Conservation (phyloP, 2,888 invertebrate species). For the Muschampia plurimacula region DNA sequence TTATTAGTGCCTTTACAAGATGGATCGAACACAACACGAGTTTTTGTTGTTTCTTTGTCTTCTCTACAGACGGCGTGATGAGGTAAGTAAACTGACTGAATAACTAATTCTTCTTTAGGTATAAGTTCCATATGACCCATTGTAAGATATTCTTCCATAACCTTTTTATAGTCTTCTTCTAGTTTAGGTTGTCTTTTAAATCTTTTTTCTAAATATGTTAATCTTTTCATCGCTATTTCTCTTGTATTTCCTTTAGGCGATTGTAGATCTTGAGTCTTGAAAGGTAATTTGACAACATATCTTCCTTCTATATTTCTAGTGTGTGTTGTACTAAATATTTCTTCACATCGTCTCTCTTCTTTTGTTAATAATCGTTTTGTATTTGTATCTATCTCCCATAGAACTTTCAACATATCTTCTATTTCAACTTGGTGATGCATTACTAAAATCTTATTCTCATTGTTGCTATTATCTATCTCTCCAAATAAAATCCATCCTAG, state of each 20-base stretch:
- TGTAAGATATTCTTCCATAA: slow-evolving; percentile 40
- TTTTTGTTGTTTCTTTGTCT: slow-evolving; percentile 44
- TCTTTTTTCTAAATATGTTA: slow-evolving; percentile 40
- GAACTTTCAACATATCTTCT: slow-evolving; percentile 20
- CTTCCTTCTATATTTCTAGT: slow-evolving; percentile 14
- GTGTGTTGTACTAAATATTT: slow-evolving; percentile 3
- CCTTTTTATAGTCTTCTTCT: slow-evolving; percentile 40
- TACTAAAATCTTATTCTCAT: slow-evolving; percentile 12
- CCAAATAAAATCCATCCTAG: slow-evolving; percentile 39
- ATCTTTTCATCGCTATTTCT: slow-evolving; percentile 44
- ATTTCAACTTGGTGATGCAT: slow-evolving; percentile 22
- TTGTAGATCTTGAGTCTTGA: slow-evolving; percentile 35
- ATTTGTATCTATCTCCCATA: slow-evolving; percentile 24
- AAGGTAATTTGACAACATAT: slow-evolving; percentile 43
- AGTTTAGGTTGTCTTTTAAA: slow-evolving; percentile 38
- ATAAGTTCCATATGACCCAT: slow-evolving; percentile 41
- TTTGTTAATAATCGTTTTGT: slow-evolving; percentile 6
- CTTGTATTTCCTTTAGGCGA: slow-evolving; percentile 41
- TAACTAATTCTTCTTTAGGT: slow-evolving; percentile 25
- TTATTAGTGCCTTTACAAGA: slow-evolving; percentile 39
- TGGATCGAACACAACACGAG: slow-evolving; percentile 44
- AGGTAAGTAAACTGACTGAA: slow-evolving; percentile 19
- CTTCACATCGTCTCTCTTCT: slow-evolving; percentile 24
- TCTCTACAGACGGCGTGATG: slow-evolving; percentile 43
- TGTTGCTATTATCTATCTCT: slow-evolving; percentile 26